phyloP scores from a whole-genome alignment of 2,888 invertebrate species.

The Fragum fragum region DNA sequence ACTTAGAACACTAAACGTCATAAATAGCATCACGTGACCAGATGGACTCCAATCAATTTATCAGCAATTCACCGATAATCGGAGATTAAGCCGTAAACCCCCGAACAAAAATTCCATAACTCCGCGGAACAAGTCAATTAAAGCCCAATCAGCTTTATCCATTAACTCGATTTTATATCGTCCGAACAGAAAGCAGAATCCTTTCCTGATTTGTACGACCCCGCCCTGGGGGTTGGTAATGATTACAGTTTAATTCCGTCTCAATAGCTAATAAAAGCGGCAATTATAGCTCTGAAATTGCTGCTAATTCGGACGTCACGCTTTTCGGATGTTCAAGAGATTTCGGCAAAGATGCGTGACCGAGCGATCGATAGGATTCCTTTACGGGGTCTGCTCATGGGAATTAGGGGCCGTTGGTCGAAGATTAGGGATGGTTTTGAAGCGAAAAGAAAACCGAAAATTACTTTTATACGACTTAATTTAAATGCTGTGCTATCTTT shows the following conservation, averaged over 20 bases:
- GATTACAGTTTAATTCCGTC: conserved; percentile 65
- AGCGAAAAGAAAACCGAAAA: conserved; percentile 24
- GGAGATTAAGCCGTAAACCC: conserved; percentile 31
- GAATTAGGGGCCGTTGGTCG: conserved; percentile 28
- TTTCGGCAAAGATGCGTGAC: conserved; percentile 48
- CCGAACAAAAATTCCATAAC: conserved; percentile 30
- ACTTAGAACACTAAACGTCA: conserved; percentile 13
- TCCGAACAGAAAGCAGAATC: conserved; percentile 29
- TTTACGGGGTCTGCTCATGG: conserved; percentile 40
- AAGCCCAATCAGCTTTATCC: conserved; percentile 57
- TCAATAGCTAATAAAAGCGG: conserved; percentile 58
- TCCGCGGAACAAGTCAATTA: conserved; percentile 56
- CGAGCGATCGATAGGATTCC: conserved; percentile 38
- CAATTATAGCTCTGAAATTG: conserved; percentile 60
- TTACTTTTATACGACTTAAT: conserved; percentile 31
- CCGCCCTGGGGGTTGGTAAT: conserved; percentile 56
- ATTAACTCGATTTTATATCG: conserved; percentile 45
- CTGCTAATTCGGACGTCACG: conserved; percentile 66
- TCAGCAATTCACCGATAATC: conserved; percentile 24
- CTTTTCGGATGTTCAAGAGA: conserved; percentile 48
- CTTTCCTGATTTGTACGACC: conserved; percentile 39
- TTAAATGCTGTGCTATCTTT: conserved; percentile 30
- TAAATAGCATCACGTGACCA: conserved; percentile 22
- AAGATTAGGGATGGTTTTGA: conserved; percentile 27
- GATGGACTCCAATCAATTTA: conserved; percentile 17